Conservation (phyloP, 2,113 vertebrate species). For the Esox niger region DNA sequence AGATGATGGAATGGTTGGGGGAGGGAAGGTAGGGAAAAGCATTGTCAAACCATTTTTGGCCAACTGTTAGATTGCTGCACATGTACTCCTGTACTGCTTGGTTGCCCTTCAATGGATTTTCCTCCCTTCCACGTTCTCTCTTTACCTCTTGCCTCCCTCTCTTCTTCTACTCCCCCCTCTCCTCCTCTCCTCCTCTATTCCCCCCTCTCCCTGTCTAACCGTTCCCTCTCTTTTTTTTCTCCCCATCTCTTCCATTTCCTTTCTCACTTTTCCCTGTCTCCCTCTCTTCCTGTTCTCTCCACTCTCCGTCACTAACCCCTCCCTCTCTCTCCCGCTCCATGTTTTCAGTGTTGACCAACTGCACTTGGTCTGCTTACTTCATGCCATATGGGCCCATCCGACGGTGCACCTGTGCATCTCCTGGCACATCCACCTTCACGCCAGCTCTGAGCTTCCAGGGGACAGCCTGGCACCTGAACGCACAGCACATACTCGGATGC, state of each 20-base stretch:
- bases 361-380: background rate
- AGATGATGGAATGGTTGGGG: no score
- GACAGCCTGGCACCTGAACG: background rate
- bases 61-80: background rate
- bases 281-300: rapidly evolving
- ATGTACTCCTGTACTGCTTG: background rate
- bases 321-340: no score
- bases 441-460: background rate
- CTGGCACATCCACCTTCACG: background rate
- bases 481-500: background rate
- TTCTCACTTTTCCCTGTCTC: no score
- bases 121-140: background rate
- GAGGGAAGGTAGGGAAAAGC: no score
- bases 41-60: no score
- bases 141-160: background rate
- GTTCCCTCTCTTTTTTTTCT: no score
- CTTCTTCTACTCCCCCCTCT: background rate
- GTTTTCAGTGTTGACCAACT: background rate
- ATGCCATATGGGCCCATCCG: background rate
- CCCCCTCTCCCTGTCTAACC: background rate
- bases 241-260: no score
- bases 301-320: no score
- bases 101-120: no score
- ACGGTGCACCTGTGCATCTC: background rate
- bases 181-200: background rate